Base-by-base conservation (phyloP, 2,888 invertebrate genomes). In the Apamea crenata region DNA sequence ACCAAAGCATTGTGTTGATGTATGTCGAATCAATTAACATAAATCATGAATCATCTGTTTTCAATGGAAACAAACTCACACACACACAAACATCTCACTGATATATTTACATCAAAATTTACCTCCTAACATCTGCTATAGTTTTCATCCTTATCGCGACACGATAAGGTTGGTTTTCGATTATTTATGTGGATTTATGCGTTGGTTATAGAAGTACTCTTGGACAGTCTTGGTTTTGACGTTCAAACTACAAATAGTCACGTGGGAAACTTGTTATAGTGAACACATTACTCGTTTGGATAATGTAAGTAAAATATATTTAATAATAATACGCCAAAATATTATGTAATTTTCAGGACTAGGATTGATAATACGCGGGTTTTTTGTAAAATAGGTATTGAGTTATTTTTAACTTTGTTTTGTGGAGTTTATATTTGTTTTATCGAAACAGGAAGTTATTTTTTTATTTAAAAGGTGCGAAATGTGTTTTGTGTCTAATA, bases 81-180 rank as follows among this genome's bases (percentile, higher is more conserved):
- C 85, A 44, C 87, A 74, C 87, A 85, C 87, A 85, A 56, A 75
- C 32, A 69, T 72, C 36, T 6, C 50, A 65, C 82, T 72, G 74
- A 88, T 85, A 84, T 86, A 87, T 87, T 84, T 84, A 85, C 85
- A 81, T 78, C 44, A 44, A 61, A 78, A 72, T 67, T 74, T 68
- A 78, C 83, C 66, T 74, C 61, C 4, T 69, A 69, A 61, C 1
- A 29, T n/a, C 7, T 81, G 29, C 79, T 59, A 44, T 56, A 18
- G 10, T 56, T 66, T 18, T 14, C 29, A 66, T n/a, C 18, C 61
- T 80, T 82, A 75, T 75, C 1, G 2, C 4, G 0, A 7, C 12
- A 0, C 0, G 0, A 10, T 74, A 87, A 63, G 70, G 80, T 67
- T 59, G 44, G 10, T n/a, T 77, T 75, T 87, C 21, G 25, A 75